Evolutionary conservation across 2,888 invertebrate genomes (phyloP).

Genomic region (Apodemia hepburni): DNA sequence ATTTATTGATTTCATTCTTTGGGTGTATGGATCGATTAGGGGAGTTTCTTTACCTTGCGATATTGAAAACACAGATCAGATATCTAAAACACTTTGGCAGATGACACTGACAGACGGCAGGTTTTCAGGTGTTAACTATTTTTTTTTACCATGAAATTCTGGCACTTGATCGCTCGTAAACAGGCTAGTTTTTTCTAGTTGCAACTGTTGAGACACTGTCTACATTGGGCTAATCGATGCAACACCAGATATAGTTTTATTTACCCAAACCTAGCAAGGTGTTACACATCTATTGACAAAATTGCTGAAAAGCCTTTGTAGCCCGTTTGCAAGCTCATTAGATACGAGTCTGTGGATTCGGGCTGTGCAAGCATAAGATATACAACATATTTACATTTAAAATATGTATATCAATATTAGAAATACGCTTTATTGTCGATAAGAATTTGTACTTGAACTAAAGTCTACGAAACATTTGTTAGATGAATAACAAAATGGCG

Average conservation of each 20-base stretch:
- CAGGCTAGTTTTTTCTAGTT: not conserved
- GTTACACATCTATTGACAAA: too few relatives aligned
- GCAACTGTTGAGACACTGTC: not conserved
- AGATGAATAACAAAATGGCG: not conserved
- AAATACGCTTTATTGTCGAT: constrained; percentile 6
- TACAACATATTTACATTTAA: constrained; percentile 10
- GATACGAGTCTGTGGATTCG: not conserved
- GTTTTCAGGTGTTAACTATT: not conserved
- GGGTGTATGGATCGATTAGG: too few relatives aligned
- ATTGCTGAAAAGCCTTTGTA: too few relatives aligned
- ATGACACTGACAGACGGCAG: not conserved
- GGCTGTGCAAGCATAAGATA: constrained; percentile 5
- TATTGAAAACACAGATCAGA: too few relatives aligned
- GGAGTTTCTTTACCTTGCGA: too few relatives aligned
- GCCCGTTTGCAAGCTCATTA: too few relatives aligned
- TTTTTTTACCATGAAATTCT: not conserved
- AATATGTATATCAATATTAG: constrained; percentile 8
- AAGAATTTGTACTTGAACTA: not conserved
- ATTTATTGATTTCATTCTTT: too few relatives aligned
- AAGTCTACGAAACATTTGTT: not conserved
- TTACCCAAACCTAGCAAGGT: too few relatives aligned
- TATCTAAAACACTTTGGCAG: too few relatives aligned
- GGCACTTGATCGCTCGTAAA: not conserved
- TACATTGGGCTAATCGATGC: too few relatives aligned
- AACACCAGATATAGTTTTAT: too few relatives aligned